Evolutionary conservation across 37 sponge, comb jelly and placozoan species (phyloP).

Genomic region (Geodia barretti): DNA sequence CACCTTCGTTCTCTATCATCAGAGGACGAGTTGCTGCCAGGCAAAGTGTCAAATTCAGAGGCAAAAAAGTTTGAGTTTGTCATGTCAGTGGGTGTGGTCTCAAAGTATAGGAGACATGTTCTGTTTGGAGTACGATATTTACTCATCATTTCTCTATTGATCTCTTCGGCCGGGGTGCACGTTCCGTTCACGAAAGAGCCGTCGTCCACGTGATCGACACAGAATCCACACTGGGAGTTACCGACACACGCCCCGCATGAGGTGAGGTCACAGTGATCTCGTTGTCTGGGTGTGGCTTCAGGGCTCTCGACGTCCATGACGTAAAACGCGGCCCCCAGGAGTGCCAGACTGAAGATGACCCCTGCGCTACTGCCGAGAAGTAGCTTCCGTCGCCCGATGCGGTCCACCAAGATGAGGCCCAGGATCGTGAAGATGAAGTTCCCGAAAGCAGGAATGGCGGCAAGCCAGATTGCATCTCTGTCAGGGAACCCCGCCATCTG

Average conservation of each 20-base stretch:
- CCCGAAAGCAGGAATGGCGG: conserved; percentile 75
- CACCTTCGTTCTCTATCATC: conserved; percentile 22
- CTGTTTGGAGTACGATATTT: background rate
- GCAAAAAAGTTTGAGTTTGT: background rate
- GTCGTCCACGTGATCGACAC: conserved; percentile 23
- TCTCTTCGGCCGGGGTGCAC: conserved; percentile 10
- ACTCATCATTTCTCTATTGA: conserved; percentile 13
- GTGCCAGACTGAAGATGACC: conserved; percentile 52
- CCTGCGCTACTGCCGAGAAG: conserved; percentile 74
- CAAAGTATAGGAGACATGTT: background rate
- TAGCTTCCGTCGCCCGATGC: conserved; percentile 85
- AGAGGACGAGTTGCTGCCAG: background rate
- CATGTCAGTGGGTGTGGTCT: background rate
- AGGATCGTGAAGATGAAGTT: conserved; percentile 86
- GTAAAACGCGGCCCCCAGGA: conserved; percentile 54
- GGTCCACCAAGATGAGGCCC: conserved; percentile 77
- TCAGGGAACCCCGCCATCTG: conserved; percentile 87
- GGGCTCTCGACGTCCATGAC: conserved; percentile 32
- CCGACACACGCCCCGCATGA: conserved; percentile 80
- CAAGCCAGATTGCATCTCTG: conserved; percentile 79
- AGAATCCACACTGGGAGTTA: conserved; percentile 80
- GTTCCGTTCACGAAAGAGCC: conserved; percentile 46
- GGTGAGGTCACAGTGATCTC: conserved; percentile 32
- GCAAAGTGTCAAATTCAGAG: background rate
- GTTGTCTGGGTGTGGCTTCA: background rate